Evolutionary conservation across 2,797 vertebrate species (phyloP), one percentile per base, ranked within the genome.

Genomic region (Bucorvus abyssinicus): DNA sequence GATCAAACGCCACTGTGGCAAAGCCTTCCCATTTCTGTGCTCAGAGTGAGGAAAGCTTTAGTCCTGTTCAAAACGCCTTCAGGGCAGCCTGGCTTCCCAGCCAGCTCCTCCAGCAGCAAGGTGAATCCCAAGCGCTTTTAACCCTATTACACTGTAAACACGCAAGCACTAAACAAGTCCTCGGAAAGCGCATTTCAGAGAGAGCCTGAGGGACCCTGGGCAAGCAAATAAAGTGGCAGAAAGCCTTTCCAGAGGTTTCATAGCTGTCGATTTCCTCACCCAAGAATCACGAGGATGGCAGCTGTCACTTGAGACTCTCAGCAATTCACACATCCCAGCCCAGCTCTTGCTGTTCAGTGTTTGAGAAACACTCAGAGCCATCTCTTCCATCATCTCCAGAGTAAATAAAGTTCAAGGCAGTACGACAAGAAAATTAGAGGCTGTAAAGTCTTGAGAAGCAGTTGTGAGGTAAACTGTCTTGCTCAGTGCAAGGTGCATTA

Each of bases 401-500:
- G 96, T 79, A 95, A 96, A 94, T 78, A 89, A 94, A 92, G 90
- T 91, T 93, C 85, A 76, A 77, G 64, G 63, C 77, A 77, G n/a
- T 24, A 67, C 15, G 75, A 93, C 67, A 82, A 70, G 83, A 87
- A 96, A 91, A 93, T 94, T 88, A 90, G 89, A 95, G 67, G 52
- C 79, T 94, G 55, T 70, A 68, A 90, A 79, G 77, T 59, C 77
- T 27, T 84, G 67, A 86, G 85, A 88, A 91, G 52, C 83, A 87
- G 74, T 22, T 81, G 65, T 45, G 73, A 94, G 73, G 79, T 93
- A 94, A 95, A 90, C 83, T 67, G 78, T 68, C 45, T 68, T 80
- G 87, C 68, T 68, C 38, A 10, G 52, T 57, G 74, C 85, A 70
- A 93, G 67, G 70, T 70, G 64, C 80, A 56, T 80, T 80, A 76